Evolutionary conservation across 1,140 invertebrate species (phyloP), one percentile per base, ranked within the genome.

Genomic region (Whitmania pigra): DNA sequence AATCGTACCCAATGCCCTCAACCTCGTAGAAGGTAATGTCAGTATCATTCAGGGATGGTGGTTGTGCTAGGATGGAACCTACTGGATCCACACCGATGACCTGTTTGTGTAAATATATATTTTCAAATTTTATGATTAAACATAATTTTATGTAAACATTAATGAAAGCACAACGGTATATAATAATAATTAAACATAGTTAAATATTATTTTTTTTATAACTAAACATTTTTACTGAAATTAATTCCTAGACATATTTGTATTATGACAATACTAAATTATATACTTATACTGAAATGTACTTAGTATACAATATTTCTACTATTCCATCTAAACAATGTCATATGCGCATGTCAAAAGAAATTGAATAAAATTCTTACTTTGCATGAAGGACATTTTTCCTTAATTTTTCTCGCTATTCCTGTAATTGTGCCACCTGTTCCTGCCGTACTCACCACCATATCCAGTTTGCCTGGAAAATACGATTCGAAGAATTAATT

Each of bases 341-440:
- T 6, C 31, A 36, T 6, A 36, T 6, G 6, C 31, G 31, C 31
- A 3, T 36, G 2, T 3, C 31, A 36, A 49, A 49, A 43, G 13
- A 43, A 49, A 49, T 49, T 49, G 15, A 13, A 49, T 7, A 15
- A 3, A 49, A 49, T 49, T 49, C 11, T 49, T 49, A 49, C 85
- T 76, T 85, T 82, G 75, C 85, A 86, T 57, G 80, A 79, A 9
- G 86, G 85, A 71, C 82, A 81, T 72, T 87, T 83, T 81, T 94
- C 89, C 78, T 91, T 93, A 20, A 96, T 85, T 74, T 86, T 88
- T 5, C 91, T 83, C 9, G 88, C 92, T 77, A 96, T 86, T 53
- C 94, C 94, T 31, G 87, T 87, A 15, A 93, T 85, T 0, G 93
- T 94, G n/a, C 93, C 93, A 6, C 92, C 92, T 18, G 94, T 97